Evolutionary conservation across 2,888 invertebrate genomes (phyloP), one percentile per base, ranked within the genome.

Genomic region (Crossocerus cetratus): DNA sequence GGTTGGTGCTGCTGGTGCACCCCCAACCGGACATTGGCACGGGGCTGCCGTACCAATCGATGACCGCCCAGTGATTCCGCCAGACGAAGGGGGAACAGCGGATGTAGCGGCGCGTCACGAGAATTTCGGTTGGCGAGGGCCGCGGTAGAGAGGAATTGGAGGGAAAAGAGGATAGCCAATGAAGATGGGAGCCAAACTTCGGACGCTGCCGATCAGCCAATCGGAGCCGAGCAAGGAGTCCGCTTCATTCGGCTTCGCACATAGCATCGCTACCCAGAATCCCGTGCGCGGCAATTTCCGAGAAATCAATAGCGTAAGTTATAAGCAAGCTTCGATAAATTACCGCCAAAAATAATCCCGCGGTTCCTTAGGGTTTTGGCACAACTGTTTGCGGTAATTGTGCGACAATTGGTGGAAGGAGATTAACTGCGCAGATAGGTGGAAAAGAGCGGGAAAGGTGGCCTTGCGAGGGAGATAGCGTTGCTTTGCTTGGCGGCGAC

Each of bases 231-330:
- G 57, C 20, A 49, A 73, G 45, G 54, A 63, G 65, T 77, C 78
- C 74, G 78, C 79, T 83, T 67, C 75, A 82, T 84, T 81, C 72
- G 68, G 68, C 32, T 32, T 32, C 49, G 49, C 49, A 49, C 14
- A 14, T 59, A 70, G 76, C 78, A 71, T 82, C 74, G 69, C 72
- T 82, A 81, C 80, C 78, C 78, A 74, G 70, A 75, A 78, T 81
- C 65, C 74, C 66, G 55, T 43, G 76, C 70, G 65, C 43, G 56
- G 58, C 21, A 45, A 68, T 72, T 58, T 76, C 65, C 55, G 67
- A 74, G 74, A 85, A 84, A 84, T 83, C 83, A 83, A 86, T 86
- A 85, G 78, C 79, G 78, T 56, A 59, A 16, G n/a, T 61, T n/a
- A 43, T 32, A 57, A 57, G 23, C 16, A 49, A 49, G 49, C 14